phyloP scores from a whole-genome alignment of 1,140 invertebrate species.

The Macrosteles quadrilineatus region DNA sequence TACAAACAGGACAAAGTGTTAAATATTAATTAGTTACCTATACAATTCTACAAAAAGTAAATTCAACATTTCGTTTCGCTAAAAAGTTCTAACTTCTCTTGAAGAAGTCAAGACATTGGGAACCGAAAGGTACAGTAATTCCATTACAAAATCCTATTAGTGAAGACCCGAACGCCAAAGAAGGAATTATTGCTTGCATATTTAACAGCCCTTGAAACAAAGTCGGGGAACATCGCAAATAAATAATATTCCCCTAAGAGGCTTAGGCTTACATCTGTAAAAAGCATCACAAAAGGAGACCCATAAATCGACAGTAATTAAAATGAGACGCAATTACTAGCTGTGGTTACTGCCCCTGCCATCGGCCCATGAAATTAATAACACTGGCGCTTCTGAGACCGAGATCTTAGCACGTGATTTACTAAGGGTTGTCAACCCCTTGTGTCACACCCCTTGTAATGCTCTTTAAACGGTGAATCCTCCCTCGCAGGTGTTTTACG shows the following conservation, averaged over 20 bases:
- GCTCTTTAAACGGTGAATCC: no score
- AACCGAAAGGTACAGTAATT: no score
- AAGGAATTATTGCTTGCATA: constrained; percentile 10
- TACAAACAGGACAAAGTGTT: no score
- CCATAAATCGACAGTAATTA: constrained; percentile 10
- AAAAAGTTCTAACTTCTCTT: no score
- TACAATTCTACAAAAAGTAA: no score
- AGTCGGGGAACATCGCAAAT: constrained; percentile 10
- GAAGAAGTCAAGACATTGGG: no score
- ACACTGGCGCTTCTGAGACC: not conserved
- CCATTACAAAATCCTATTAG: constrained; percentile 10
- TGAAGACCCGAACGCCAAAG: not conserved
- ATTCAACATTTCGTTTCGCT: no score
- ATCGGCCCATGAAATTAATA: constrained; percentile 13
- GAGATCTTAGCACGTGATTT: constrained; percentile 12
- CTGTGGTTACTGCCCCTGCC: constrained; percentile 2
- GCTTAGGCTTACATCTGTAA: constrained; percentile 5
- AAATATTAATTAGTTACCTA: no score
- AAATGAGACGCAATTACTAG: constrained; percentile 4
- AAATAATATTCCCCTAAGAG: constrained; percentile 12
- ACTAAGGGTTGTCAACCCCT: constrained; percentile 15
- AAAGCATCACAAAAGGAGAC: not conserved
- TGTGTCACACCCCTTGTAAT: not conserved
- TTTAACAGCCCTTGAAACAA: constrained; percentile 14
- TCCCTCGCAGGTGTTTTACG: no score